Base-by-base conservation (phyloP, 53 echinoderm and acorn worm genomes). In the Temnopleurus reevesii region DNA sequence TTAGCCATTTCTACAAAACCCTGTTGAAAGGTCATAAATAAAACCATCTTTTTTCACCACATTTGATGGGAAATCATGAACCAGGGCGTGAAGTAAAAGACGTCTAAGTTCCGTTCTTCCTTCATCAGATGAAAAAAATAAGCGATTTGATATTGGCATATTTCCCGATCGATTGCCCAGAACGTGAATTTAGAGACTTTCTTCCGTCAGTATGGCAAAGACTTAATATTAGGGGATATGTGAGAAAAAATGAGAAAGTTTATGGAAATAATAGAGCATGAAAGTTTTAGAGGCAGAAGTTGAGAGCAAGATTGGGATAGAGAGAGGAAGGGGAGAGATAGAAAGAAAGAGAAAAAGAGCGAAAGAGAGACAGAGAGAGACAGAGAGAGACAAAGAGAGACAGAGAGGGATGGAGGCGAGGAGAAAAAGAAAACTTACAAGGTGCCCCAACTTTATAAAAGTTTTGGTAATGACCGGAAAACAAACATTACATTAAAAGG, bases 131-230 rank as follows among this genome's bases (percentile, higher is more conserved):
- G 45, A 13, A 49, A n/a, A 79, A 79, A 12, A 79, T 79, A 79
- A 79, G 79, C 79, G 79, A 79, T 79, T 77, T 77, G 49, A 49
- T 79, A 79, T 79, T 79, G 79, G 79, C 79, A 79, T 79, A 79
- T 79, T 79, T 79, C 49, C 49, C 30, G 30, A 79, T 79, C 79
- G 79, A 79, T 79, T 49, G 25, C 3, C 5, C 77, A 79, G 28
- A 24, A 49, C 27, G 49, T 28, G 49, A 2, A 29, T 41, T 24
- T 41, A 41, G 23, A 79, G 65, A 65, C 8, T 56, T 23, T 24
- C 56, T n/a, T 56, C n/a, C n/a, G n/a, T 55, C 4, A 24, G 24
- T 23, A 56, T 19, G 56, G 21, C 8, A 56, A 17, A 56, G 7
- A 7, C 56, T 56, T 17, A 21, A 56, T 23, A 56, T 24, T 15